Evolutionary conservation across 2,888 invertebrate genomes (phyloP).

Genomic region (Leuctra nigra): DNA sequence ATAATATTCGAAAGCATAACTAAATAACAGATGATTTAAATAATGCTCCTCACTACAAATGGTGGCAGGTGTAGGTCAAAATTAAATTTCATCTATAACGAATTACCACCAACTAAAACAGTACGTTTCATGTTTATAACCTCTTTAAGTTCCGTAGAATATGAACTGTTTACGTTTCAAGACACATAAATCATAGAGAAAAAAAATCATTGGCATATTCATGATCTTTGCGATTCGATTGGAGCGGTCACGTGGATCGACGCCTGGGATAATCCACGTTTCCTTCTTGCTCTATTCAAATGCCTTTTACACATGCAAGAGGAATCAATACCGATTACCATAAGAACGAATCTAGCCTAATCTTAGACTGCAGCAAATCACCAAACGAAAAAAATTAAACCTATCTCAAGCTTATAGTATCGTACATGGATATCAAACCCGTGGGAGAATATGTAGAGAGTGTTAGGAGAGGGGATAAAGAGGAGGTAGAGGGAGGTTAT

Average conservation of each 20-base stretch:
- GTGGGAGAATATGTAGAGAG: too few species aligned
- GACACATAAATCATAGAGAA: too few species aligned
- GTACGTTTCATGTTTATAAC: too few species aligned
- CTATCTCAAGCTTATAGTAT: neutral
- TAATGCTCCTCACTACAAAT: too few species aligned
- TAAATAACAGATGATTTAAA: too few species aligned
- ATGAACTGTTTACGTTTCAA: too few species aligned
- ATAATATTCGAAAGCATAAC: too few species aligned
- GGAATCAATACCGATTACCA: slow-evolving; percentile 8
- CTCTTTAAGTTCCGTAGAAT: too few species aligned
- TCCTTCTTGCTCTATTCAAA: neutral
- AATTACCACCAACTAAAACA: too few species aligned
- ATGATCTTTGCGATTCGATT: slow-evolving; percentile 1
- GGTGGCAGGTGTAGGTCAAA: too few species aligned
- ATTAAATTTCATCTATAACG: too few species aligned
- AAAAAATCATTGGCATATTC: slow-evolving; percentile 7
- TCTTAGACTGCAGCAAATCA: slow-evolving; percentile 2
- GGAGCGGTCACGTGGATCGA: neutral
- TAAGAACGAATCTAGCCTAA: neutral
- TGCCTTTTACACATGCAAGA: slow-evolving; percentile 4
- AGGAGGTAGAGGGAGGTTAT: neutral
- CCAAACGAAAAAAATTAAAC: neutral
- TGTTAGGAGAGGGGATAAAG: neutral
- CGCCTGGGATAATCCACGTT: slow-evolving; percentile 1
- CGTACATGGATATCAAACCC: too few species aligned